phyloP scores from a whole-genome alignment of 2,888 invertebrate species.

The Ophion ellenae region DNA sequence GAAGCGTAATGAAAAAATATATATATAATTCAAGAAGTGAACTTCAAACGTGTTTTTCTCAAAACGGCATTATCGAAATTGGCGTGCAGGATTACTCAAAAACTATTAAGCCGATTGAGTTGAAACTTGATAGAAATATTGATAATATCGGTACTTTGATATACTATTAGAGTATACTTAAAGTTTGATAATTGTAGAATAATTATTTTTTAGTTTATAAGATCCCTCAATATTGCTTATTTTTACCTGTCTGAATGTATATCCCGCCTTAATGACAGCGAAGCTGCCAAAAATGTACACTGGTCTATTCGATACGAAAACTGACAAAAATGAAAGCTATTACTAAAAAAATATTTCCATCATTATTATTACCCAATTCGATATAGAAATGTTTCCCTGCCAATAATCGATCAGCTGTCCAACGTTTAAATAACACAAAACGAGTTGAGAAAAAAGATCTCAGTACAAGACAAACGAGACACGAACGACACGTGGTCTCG shows the following conservation, averaged over 20 bases:
- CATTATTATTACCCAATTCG: background rate
- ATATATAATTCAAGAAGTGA: no score
- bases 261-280: background rate
- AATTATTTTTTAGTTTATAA: no score
- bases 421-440: background rate
- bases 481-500: conserved; percentile 19
- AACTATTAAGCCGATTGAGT: no score
- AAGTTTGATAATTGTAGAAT: no score
- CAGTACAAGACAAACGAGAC: background rate
- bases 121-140: no score
- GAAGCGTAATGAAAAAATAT: background rate
- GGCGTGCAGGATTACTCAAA: no score
- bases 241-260: no score
- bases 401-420: background rate
- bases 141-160: no score
- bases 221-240: no score
- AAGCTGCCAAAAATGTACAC: background rate
- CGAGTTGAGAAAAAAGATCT: background rate
- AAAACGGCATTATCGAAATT: no score
- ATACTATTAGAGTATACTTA: no score
- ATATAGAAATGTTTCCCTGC: background rate
- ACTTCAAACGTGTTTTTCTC: no score
- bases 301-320: background rate
- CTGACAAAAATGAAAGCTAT: background rate
- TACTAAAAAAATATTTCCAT: background rate